phyloP scores from a whole-genome alignment of 2,888 invertebrate species.

The Cecidostiba fungosa region DNA sequence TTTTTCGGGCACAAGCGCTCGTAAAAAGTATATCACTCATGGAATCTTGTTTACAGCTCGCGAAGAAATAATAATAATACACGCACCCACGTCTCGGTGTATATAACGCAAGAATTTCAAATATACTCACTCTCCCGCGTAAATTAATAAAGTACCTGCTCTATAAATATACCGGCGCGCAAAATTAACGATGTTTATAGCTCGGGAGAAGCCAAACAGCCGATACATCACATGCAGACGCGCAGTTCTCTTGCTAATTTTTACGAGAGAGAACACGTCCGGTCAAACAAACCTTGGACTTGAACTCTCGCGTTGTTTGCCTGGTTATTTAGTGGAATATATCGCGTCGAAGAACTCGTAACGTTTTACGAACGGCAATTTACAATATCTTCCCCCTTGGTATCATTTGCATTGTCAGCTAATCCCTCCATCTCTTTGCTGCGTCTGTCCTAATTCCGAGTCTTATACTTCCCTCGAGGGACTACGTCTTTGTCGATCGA shows the following conservation, averaged over 20 bases:
- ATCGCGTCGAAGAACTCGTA: conserved; percentile 27
- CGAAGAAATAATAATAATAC: not conserved
- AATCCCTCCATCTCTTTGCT: conserved; percentile 42
- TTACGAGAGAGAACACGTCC: conserved; percentile 6
- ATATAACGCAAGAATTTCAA: not conserved
- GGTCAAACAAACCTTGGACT: conserved; percentile 69
- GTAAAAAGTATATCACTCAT: conserved; percentile 51
- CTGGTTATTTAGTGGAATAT: not conserved
- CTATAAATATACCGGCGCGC: not conserved
- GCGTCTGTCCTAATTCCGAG: conserved; percentile 31
- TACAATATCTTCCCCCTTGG: conserved; percentile 27
- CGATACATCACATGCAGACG: not conserved
- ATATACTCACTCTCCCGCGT: not conserved
- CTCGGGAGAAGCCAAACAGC: not conserved
- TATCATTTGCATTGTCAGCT: conserved; percentile 56
- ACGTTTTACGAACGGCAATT: conserved; percentile 39
- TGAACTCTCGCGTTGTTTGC: conserved; percentile 46
- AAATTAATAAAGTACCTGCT: not conserved
- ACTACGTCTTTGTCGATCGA: conserved; percentile 33
- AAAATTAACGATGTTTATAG: not conserved
- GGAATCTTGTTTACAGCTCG: not conserved
- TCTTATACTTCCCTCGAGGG: not conserved
- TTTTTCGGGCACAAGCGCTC: not conserved
- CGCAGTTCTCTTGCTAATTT: not conserved
- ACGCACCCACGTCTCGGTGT: conserved; percentile 26